Evolutionary conservation across 2,113 vertebrate genomes (phyloP), one percentile per base, ranked within the genome.

Genomic region (Heloderma charlesbogerti): DNA sequence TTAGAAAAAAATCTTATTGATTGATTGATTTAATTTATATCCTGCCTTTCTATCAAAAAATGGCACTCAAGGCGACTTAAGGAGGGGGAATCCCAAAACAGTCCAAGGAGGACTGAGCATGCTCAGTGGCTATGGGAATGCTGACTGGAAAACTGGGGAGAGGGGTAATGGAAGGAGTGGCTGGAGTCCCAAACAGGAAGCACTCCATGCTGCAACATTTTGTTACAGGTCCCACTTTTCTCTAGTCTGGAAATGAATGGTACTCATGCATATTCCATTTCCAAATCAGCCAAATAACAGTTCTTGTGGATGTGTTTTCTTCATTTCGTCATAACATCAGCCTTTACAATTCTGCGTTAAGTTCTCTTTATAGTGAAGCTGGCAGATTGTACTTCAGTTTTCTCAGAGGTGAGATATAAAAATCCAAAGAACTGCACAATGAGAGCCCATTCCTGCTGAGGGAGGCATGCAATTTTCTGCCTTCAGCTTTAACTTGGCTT

Each of bases 341-440:
- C 60, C 48, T 12, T 86, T 84, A 63, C 40, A 34, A 37, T 92
- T 86, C 77, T 18, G 7, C n/a, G n/a, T 34, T 79, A 83, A 77
- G 89, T 88, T 31, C 10, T 69, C 77, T 90, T 16, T 22, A 79
- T 45, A 85, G 3, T 48, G 80, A 90, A 90, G 43, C 45, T 37
- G 27, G 77, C 13, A 40, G 66, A 85, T 87, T 29, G 80, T 51
- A 75, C 86, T 92, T 93, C 34, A 20, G 48, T 80, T 54, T 57
- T 92, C 40, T 69, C 16, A 84, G 91, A 94, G 90, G 75, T 93
- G 89, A 75, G 89, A 87, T 78, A 86, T 72, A 79, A 40, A 85
- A 93, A 84, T 75, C 18, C 87, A 93, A 93, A 92, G 82, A 92
- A 92, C 51, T 29, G 78, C 37, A 71, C 13, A 34, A 86, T 91